Conservation (phyloP, 2,113 vertebrate genomes). For the Halichoeres trimaculatus region DNA sequence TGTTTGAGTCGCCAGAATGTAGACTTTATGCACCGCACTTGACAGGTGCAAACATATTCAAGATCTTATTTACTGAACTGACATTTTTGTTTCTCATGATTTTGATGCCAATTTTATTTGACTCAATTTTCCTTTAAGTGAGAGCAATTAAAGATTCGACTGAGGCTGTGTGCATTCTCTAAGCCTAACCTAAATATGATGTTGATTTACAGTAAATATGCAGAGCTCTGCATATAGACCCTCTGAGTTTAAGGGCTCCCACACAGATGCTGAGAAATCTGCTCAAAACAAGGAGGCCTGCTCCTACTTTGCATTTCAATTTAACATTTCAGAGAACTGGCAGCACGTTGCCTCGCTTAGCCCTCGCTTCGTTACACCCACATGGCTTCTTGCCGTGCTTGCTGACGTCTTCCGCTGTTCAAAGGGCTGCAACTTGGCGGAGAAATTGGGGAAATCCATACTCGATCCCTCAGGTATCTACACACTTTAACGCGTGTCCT, state of each 20-base stretch:
- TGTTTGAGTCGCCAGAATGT: neutral
- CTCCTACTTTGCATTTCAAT: constrained; percentile 86
- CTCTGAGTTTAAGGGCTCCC: constrained; percentile 74
- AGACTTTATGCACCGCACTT: neutral
- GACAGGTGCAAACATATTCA: constrained; percentile 3
- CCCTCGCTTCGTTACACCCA: constrained; percentile 80
- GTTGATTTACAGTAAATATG: constrained; percentile 76
- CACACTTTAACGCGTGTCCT: constrained; percentile 60
- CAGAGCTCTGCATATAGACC: constrained; percentile 71
- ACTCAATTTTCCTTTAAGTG: constrained; percentile 45
- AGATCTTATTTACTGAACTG: constrained; percentile 15
- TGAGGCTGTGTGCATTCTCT: constrained; percentile 55
- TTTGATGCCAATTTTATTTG: constrained; percentile 45
- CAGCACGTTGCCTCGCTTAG: constrained; percentile 80
- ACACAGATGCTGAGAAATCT: constrained; percentile 84
- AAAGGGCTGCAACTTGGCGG: constrained; percentile 77
- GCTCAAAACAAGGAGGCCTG: constrained; percentile 78
- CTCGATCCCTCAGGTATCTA: constrained; percentile 74
- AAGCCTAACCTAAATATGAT: constrained; percentile 73
- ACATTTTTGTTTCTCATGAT: constrained; percentile 23
- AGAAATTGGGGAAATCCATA: constrained; percentile 78
- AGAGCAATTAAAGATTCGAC: constrained; percentile 54
- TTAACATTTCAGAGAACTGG: constrained; percentile 86
- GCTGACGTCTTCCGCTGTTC: constrained; percentile 74
- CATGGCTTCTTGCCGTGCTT: constrained; percentile 73